Base-by-base conservation (phyloP, 2,113 vertebrate genomes). In the Chaetodon auriga region DNA sequence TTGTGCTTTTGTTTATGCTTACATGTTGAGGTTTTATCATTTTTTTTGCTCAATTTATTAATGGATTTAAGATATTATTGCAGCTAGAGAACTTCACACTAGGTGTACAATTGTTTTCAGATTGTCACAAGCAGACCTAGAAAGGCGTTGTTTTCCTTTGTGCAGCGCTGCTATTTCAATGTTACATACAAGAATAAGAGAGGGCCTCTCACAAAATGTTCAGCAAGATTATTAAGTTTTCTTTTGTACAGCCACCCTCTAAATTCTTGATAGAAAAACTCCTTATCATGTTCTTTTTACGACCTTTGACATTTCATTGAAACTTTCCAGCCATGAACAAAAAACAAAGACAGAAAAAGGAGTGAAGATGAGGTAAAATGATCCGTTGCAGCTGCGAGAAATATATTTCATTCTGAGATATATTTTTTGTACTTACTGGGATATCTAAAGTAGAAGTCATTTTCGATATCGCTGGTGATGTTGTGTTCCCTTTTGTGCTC, bases 391-490 rank as follows among this genome's bases (percentile, higher is more conserved):
- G 7, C 2, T 55, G 14, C 14, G 5, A 35, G n/a, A 61, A 15
- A 60, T n/a, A 14, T 51, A 10, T 62, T 7, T 7, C 9, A 46
- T 68, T 16, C 45, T 6, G 5, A 45, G 7, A 19, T n/a, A 55
- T 38, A 15, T 16, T 8, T 58, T 30, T 6, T 25, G 35, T 71
- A 99, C 98, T 98, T 94, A 99, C 98, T 99, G 0, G 98, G 97
- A 68, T 99, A 99, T 94, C 98, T 95, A 93, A 90, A 99, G 95
- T 99, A 99, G 96, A 99, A 99, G 73, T 99, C 97, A 0, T 99
- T 99, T 80, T 99, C 97, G 0, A 95, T 57, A 64, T 97, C 93
- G 0, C 96, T 97, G 71, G 94, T 95, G 58, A 97, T 64, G 91
- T 99, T 99, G 13, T 89, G 0, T 0, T 21, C 0, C 0, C 0